Conservation (phyloP, 2,888 invertebrate genomes). For the Perizoma affinitatum region DNA sequence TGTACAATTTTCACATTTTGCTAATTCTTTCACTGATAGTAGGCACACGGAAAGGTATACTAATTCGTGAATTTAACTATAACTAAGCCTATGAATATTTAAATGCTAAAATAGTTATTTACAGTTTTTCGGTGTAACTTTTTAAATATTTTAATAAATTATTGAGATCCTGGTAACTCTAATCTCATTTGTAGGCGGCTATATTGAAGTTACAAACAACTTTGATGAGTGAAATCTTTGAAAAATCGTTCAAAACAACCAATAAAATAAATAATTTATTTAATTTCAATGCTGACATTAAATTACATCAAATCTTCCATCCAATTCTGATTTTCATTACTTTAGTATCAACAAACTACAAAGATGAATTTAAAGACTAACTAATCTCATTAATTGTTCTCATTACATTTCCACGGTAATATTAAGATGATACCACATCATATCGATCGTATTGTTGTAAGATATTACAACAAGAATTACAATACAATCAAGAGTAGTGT, state of each 20-base stretch:
- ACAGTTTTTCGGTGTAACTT: conserved; percentile 51
- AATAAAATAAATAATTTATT: too few species aligned
- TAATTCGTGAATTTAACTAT: conserved; percentile 39
- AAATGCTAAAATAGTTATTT: conserved; percentile 42
- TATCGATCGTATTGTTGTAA: conserved; percentile 1
- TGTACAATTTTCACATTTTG: conserved; percentile 53
- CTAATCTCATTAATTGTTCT: background rate
- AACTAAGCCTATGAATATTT: conserved; percentile 32
- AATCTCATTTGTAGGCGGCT: conserved; percentile 72
- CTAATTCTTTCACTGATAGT: conserved; percentile 59
- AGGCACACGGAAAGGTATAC: conserved; percentile 70
- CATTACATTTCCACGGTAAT: background rate
- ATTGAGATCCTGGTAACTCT: conserved; percentile 79
- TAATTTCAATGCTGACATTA: too few species aligned
- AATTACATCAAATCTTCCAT: too few species aligned
- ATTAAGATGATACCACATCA: conserved; percentile 9
- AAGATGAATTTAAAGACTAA: background rate
- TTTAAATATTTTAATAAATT: conserved; percentile 73
- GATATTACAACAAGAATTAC: conserved; percentile 4
- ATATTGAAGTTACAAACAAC: conserved; percentile 37
- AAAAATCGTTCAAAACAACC: background rate
- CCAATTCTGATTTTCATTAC: too few species aligned
- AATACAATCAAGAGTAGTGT: conserved; percentile 16
- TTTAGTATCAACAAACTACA: too few species aligned
- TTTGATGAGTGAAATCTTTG: conserved; percentile 5